Evolutionary conservation across 2,113 vertebrate genomes (phyloP).

Genomic region (Petrocephalus zakoni): DNA sequence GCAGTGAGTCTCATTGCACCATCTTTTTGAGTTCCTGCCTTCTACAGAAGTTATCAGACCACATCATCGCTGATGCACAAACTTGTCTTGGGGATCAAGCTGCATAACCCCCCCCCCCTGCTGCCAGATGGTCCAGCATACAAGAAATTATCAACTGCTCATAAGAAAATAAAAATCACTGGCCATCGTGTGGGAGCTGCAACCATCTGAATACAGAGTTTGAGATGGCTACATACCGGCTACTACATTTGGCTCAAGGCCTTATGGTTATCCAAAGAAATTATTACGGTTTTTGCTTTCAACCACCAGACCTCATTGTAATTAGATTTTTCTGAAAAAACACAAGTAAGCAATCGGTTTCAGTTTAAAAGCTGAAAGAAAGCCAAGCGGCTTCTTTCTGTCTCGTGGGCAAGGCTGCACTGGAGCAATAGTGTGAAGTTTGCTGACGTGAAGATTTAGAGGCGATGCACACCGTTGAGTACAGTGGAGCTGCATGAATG

Average conservation of each 20-base stretch:
- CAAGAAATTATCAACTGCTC: background rate
- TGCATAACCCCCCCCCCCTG: background rate
- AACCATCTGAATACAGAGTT: background rate
- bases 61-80: background rate
- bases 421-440: background rate
- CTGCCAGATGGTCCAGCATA: background rate
- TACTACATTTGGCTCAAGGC: background rate
- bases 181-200: background rate
- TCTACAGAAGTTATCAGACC: background rate
- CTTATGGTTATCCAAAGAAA: background rate
- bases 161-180: background rate
- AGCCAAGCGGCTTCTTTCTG: background rate
- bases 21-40: background rate
- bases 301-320: background rate
- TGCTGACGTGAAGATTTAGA: background rate
- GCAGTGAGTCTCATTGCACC: background rate
- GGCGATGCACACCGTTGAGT: background rate
- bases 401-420: background rate
- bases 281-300: background rate
- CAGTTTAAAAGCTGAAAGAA: background rate
- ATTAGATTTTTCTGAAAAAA: background rate
- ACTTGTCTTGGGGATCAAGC: background rate
- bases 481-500: background rate
- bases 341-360: background rate
- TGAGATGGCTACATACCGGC: background rate